Conservation (phyloP, 2,113 vertebrate genomes). For the Bubo blakistoni region DNA sequence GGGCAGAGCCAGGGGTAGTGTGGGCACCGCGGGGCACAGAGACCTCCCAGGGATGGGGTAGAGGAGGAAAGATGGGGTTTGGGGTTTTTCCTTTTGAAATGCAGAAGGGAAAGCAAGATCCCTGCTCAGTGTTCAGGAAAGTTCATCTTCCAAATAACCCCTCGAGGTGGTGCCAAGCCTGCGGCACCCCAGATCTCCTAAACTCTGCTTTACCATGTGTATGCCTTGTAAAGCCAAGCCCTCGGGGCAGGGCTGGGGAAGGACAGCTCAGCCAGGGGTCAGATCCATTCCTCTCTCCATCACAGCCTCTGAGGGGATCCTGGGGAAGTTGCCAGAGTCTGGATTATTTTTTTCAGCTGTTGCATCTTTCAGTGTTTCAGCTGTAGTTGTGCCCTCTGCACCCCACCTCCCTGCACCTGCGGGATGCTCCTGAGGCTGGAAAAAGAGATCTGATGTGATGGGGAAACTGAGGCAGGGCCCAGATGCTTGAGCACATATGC, state of each 20-base stretch:
- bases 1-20: background rate
- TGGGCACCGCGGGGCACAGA: background rate
- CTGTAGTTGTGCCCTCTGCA: background rate
- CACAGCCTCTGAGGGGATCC: background rate
- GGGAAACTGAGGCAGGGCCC: background rate
- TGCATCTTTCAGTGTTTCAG: background rate
- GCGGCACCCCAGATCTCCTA: background rate
- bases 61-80: background rate
- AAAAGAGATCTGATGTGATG: background rate
- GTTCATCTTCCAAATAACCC: background rate
- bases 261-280: background rate
- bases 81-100: background rate
- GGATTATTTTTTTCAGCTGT: background rate
- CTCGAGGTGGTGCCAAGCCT: background rate
- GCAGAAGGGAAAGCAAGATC: fast-evolving
- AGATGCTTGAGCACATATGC: fast-evolving
- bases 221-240: background rate
- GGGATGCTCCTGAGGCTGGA: background rate
- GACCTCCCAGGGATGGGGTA: background rate
- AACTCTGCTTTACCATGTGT: fast-evolving
- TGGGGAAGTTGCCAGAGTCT: background rate
- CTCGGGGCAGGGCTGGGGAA: background rate
- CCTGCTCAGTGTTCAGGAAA: fast-evolving
- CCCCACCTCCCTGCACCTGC: background rate
- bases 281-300: background rate